Conservation (phyloP, 2,797 vertebrate species). For the Cynodonichthys magdalenae region DNA sequence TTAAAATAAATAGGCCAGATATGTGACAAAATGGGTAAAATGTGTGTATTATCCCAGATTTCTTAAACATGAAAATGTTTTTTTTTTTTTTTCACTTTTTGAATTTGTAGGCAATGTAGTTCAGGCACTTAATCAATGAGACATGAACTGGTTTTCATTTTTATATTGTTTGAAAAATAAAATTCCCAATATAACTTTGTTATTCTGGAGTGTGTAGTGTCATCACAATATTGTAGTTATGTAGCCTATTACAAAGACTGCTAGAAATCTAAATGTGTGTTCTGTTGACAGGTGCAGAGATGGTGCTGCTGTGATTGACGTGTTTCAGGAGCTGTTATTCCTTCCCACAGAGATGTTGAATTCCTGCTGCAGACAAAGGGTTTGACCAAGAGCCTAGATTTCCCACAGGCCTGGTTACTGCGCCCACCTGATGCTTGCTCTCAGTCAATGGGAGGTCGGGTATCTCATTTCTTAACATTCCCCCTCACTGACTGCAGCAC, state of each 20-base stretch:
- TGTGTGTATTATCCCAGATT: too few species aligned
- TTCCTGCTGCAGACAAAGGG: conserved; percentile 48
- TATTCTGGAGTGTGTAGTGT: too few species aligned
- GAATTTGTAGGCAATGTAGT: too few species aligned
- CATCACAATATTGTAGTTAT: not conserved
- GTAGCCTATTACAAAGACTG: not conserved
- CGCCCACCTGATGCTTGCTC: conserved; percentile 20
- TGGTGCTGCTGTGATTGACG: conserved; percentile 7
- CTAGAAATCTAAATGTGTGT: not conserved
- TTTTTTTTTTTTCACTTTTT: too few species aligned
- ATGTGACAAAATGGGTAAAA: too few species aligned
- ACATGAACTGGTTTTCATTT: too few species aligned
- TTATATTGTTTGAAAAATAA: too few species aligned
- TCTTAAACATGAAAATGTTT: too few species aligned
- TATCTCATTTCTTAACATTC: conserved; percentile 10
- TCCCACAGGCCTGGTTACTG: conserved; percentile 41
- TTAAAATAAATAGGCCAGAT: too few species aligned
- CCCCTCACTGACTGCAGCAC: conserved; percentile 1
- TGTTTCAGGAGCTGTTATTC: conserved; percentile 28
- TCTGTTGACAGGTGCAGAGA: conserved; percentile 28
- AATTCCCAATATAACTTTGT: too few species aligned
- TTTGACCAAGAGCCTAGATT: conserved; percentile 36
- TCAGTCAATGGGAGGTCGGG: conserved; percentile 45
- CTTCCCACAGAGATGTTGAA: not conserved
- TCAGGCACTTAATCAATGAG: too few species aligned